Evolutionary conservation across 2,888 invertebrate species (phyloP).

Genomic region (Andrena hattorfiana): DNA sequence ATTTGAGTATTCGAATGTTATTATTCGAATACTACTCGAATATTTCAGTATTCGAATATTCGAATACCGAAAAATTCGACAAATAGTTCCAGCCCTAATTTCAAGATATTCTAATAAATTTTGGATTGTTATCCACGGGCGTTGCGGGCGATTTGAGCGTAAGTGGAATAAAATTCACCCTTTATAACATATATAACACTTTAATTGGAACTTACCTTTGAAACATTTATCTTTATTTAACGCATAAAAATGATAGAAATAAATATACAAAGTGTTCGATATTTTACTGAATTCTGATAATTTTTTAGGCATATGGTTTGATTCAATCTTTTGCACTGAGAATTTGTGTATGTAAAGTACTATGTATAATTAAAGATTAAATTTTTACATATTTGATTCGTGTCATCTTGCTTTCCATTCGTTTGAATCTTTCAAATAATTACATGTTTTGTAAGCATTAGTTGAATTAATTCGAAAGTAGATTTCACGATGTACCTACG

Average conservation of each 20-base stretch:
- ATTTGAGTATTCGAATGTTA: too few relatives aligned
- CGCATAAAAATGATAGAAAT: constrained; percentile 26
- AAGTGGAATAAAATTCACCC: too few relatives aligned
- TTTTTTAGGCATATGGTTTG: constrained; percentile 1
- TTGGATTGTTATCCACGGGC: too few relatives aligned
- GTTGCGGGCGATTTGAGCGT: too few relatives aligned
- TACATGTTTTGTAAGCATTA: constrained; percentile 11
- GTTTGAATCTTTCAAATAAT: constrained; percentile 17
- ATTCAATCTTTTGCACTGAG: not conserved
- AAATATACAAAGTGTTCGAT: constrained; percentile 2
- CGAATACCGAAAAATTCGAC: too few relatives aligned
- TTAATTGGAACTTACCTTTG: constrained; percentile 47
- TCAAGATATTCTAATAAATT: too few relatives aligned
- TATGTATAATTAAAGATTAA: too few relatives aligned
- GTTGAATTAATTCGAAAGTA: constrained; percentile 12
- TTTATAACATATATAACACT: constrained; percentile 32
- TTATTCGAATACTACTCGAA: too few relatives aligned
- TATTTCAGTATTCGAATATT: too few relatives aligned
- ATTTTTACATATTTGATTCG: not conserved
- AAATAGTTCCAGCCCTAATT: too few relatives aligned
- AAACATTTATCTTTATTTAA: constrained; percentile 10
- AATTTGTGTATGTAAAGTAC: not conserved
- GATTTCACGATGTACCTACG: constrained; percentile 34
- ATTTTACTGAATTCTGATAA: constrained; percentile 1
- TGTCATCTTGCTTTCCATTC: constrained; percentile 5